Evolutionary conservation across 2,113 vertebrate species (phyloP).

Genomic region (Burhinus bistriatus): DNA sequence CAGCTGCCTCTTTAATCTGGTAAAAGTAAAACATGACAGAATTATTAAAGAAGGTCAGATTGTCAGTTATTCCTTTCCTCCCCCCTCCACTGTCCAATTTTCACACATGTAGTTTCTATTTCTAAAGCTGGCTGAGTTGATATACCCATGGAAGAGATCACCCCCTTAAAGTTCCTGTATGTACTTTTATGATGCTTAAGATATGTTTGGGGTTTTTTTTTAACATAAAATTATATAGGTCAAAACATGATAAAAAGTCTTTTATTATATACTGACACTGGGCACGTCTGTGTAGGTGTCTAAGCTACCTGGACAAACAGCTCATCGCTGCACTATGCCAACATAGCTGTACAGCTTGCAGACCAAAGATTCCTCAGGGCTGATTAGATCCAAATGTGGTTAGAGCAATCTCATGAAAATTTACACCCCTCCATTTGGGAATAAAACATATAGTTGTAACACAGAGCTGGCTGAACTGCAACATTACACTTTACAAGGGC

Average conservation of each 20-base stretch:
- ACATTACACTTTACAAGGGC: neutral
- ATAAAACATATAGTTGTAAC: neutral
- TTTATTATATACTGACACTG: neutral
- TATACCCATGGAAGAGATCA: neutral
- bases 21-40: conserved; percentile 24
- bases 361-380: neutral
- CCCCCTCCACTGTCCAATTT: neutral
- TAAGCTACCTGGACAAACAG: neutral
- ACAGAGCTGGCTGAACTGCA: neutral
- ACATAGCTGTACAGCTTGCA: neutral
- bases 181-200: neutral
- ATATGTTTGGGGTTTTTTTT: neutral
- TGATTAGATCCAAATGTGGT: neutral
- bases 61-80: neutral
- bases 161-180: neutral
- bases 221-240: neutral
- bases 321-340: neutral
- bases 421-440: neutral
- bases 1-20: conserved; percentile 98
- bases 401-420: neutral
- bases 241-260: neutral
- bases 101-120: neutral
- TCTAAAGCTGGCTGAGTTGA: neutral
- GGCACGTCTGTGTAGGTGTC: neutral
- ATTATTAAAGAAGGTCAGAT: neutral